These are phyloP conservation scores for Trimorus sp. DNA, from an alignment of 2,888 invertebrate species.

Conservation along the genomic window DNA sequence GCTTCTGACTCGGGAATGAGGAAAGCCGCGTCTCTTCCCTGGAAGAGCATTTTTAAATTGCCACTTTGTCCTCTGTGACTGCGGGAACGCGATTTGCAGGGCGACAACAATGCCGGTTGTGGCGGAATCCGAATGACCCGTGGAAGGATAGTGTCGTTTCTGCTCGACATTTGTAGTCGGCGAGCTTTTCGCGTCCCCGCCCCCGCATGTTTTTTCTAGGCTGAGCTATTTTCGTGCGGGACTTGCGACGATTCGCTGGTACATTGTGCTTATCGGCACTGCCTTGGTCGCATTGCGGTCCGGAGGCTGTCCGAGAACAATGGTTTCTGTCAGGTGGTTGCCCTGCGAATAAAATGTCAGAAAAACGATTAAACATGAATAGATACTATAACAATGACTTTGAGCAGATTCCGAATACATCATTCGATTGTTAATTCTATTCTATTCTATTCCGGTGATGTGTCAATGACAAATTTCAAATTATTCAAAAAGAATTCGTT, in stretches of 20 bases:
- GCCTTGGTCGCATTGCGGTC: slow-evolving; percentile 30
- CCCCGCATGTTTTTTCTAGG: slow-evolving; percentile 36
- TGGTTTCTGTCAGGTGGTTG: slow-evolving; percentile 23
- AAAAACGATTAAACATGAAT: too few species aligned
- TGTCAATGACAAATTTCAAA: too few species aligned
- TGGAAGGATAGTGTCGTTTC: slow-evolving; percentile 2
- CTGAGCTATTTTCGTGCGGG: slow-evolving; percentile 35
- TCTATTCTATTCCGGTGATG: too few species aligned
- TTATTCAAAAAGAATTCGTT: too few species aligned
- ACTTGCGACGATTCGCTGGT: slow-evolving; percentile 16
- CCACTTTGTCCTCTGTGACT: neutral
- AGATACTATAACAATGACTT: too few species aligned
- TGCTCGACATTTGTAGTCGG: slow-evolving; percentile 20
- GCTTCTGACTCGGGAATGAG: neutral
- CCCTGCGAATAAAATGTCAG: slow-evolving; percentile 6
- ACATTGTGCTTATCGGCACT: slow-evolving; percentile 21
- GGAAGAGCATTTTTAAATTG: neutral
- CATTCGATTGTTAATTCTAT: too few species aligned
- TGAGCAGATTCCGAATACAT: too few species aligned
- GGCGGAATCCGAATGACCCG: slow-evolving; percentile 9
- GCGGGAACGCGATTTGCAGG: neutral
- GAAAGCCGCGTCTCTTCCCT: slow-evolving; percentile 1
- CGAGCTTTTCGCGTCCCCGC: slow-evolving; percentile 15
- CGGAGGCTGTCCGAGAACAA: slow-evolving; percentile 23
- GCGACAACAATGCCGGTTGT: neutral